Percentiles rank a stretch among this genome's conserved stretches.
Evolutionary conservation across 2,888 invertebrate species (phyloP).

Genomic region (Panzeria rudis): DNA sequence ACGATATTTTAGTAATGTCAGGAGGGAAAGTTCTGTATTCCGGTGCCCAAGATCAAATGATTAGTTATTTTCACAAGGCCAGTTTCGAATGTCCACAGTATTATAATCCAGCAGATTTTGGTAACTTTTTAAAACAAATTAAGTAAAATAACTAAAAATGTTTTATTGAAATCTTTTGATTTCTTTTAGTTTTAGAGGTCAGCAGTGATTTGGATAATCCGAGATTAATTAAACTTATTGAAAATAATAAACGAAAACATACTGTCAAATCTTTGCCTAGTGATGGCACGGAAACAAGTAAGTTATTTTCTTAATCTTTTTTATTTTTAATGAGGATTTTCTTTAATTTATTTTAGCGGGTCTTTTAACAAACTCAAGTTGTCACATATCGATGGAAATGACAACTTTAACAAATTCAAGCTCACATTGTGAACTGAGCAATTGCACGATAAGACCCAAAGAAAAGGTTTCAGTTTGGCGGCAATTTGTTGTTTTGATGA

Average conservation of each 20-base stretch:
- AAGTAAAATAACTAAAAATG: neutral
- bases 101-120: constrained; percentile 95
- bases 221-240: constrained; percentile 77
- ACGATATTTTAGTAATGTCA: constrained; percentile 92
- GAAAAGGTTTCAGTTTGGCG: constrained; percentile 80
- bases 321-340: constrained; percentile 30
- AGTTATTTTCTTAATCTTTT: neutral
- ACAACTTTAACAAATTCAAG: constrained; percentile 7
- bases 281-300: constrained; percentile 53
- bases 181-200: constrained; percentile 85
- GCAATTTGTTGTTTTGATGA: constrained; percentile 84
- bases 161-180: neutral
- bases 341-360: constrained; percentile 58
- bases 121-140: constrained; percentile 84
- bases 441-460: constrained; percentile 74
- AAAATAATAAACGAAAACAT: constrained; percentile 74
- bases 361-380: constrained; percentile 49
- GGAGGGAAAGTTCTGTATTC: constrained; percentile 91
- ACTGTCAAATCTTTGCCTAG: constrained; percentile 28
- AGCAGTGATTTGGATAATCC: constrained; percentile 85
- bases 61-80: constrained; percentile 88
- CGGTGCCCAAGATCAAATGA: constrained; percentile 89
- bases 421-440: constrained; percentile 37
- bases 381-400: constrained; percentile 66
- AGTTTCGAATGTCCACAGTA: constrained; percentile 91